Base-by-base conservation (phyloP, 2,113 vertebrate genomes). In the Delphinus delphis region DNA sequence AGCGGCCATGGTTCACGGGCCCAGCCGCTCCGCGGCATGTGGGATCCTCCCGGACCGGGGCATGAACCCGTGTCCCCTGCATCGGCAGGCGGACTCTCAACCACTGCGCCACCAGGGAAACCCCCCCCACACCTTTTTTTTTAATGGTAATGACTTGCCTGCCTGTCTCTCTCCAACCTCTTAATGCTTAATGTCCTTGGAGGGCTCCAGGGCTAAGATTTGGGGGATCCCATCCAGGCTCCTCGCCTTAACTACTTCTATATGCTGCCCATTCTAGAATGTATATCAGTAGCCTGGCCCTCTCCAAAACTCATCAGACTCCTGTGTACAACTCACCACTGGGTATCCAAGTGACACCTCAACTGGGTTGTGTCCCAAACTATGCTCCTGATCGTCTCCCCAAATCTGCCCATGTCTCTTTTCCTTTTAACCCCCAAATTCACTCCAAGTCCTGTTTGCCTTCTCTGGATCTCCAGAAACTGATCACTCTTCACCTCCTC, bases 401-500 rank as follows among this genome's bases (percentile, higher is more conserved):
- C 33, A 20, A 4, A 41, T 65, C 58, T 58, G 17, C 47, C 36
- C 44, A 7, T 1, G 28, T 44, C 17, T 41, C 12, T 13, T 36
- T 31, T 31, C 36, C 50, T 55, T 68, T 36, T 47, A 31, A 21
- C 5, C 2, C 7, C 15, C 38, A 38, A 44, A 55, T 80, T 60
- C 21, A 6, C 33, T 71, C 14, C 65, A 90, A 13, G 31, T n/a
- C 36, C 58, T 4, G 11, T 10, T 44, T 38, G 68, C 63, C 50
- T 44, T 44, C 15, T 2, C 36, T 18, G 55, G 41, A 12, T 86
- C 82, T 55, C 41, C 28, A 23, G 63, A 62, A 33, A 20, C 28
- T 1, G 5, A 25, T 33, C 13, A 1, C 21, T 4, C 44, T 17
- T 28, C 21, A 2, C 7, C 21, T 71, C 55, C 28, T 31, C n/a